These are phyloP conservation scores for Ichneumoninae sp. DNA, from an alignment of 2,888 invertebrate genomes.

Conservation along the genomic window DNA sequence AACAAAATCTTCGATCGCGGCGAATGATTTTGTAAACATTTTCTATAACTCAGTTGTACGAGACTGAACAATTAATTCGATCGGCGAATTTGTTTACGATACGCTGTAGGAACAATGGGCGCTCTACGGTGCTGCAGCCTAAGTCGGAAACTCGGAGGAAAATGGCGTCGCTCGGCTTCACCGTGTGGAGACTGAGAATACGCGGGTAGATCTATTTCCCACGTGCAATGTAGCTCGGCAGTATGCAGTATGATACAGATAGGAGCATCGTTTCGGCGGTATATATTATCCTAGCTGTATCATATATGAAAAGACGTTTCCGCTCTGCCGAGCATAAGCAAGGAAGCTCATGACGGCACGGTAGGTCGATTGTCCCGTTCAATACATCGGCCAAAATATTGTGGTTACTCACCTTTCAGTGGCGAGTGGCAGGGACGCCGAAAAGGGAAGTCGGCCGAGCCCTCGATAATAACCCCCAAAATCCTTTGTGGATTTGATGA, in stretches of 20 bases:
- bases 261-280: slow-evolving; percentile 9
- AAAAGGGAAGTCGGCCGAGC: not conserved
- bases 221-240: not conserved
- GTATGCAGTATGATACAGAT: not conserved
- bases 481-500: not conserved
- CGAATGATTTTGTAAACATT: too few species aligned
- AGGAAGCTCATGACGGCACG: not conserved
- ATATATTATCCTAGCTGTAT: not conserved
- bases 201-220: not conserved
- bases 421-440: not conserved
- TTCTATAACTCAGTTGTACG: too few species aligned
- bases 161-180: not conserved
- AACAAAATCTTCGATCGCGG: too few species aligned
- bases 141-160: not conserved
- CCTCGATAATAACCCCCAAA: not conserved
- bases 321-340: slow-evolving; percentile 27
- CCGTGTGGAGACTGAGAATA: not conserved
- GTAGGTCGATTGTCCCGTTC: slow-evolving; percentile 37
- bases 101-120: not conserved
- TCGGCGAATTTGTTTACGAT: not conserved
- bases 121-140: not conserved
- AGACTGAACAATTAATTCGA: too few species aligned
- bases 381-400: slow-evolving; percentile 48
- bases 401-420: slow-evolving; percentile 41
- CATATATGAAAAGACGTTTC: slow-evolving; percentile 49